Conservation (phyloP, 1,140 invertebrate species). For the Antheraea mylitta region DNA sequence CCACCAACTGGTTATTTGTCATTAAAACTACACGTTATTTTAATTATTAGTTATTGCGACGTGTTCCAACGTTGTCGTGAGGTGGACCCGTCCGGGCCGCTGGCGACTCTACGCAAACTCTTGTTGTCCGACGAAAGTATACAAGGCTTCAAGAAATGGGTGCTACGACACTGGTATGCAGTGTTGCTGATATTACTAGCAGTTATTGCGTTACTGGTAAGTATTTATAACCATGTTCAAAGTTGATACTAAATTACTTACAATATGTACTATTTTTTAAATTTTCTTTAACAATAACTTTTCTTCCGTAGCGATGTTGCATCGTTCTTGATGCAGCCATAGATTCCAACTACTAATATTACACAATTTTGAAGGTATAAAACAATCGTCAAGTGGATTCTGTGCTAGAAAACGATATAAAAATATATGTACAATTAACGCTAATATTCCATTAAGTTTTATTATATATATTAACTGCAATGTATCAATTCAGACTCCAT, state of each 20-base stretch:
- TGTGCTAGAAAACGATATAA: not conserved
- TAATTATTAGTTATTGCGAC: slow-evolving; percentile 91
- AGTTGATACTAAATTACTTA: not conserved
- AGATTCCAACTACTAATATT: slow-evolving; percentile 44
- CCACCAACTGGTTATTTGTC: no score
- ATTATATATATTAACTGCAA: no score
- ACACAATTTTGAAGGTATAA: slow-evolving; percentile 15
- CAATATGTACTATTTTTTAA: not conserved
- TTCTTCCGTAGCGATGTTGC: slow-evolving; percentile 53
- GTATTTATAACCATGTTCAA: slow-evolving; percentile 43
- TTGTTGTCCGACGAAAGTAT: slow-evolving; percentile 94
- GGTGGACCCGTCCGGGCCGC: slow-evolving; percentile 96
- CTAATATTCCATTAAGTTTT: not conserved
- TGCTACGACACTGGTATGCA: slow-evolving; percentile 91
- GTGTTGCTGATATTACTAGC: slow-evolving; percentile 87
- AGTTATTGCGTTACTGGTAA: slow-evolving; percentile 88
- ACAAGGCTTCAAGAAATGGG: slow-evolving; percentile 90
- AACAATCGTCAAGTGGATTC: not conserved
- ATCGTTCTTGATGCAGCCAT: slow-evolving; percentile 46
- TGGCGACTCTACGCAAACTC: slow-evolving; percentile 92
- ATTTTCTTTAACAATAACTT: slow-evolving; percentile 21
- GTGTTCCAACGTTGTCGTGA: slow-evolving; percentile 98
- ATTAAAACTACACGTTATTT: not conserved
- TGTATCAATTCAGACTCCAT: no score
- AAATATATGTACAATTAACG: not conserved